Conservation (phyloP, 2,113 vertebrate genomes). For the Dromaius novaehollandiae region DNA sequence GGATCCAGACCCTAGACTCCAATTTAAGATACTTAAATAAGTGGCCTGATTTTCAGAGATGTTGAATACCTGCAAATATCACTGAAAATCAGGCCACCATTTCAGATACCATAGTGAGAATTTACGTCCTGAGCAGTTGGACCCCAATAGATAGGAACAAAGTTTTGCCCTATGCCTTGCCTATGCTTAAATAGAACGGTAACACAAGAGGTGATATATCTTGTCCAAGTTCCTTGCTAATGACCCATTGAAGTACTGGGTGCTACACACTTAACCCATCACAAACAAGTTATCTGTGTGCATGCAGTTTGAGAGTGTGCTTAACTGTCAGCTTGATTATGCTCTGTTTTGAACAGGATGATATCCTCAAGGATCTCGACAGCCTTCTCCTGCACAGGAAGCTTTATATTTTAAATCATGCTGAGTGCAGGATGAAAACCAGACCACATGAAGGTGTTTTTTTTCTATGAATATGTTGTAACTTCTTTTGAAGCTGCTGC, state of each 20-base stretch:
- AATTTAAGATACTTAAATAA: not conserved
- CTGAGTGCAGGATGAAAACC: not conserved
- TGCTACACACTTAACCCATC: not conserved
- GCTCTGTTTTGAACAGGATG: not conserved
- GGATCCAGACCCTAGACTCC: not conserved
- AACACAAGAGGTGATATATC: not conserved
- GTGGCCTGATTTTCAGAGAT: not conserved
- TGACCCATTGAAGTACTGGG: accelerated
- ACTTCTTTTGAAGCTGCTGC: not conserved
- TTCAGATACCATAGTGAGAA: not conserved
- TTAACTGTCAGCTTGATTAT: not conserved
- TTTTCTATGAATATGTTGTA: not conserved
- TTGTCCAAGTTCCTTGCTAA: not conserved
- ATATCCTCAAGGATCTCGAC: not conserved
- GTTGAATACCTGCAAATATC: not conserved
- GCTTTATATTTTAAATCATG: not conserved
- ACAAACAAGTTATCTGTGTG: not conserved
- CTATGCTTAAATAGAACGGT: not conserved
- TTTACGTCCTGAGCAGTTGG: not conserved
- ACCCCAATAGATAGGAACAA: not conserved
- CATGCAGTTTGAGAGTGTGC: not conserved
- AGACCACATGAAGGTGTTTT: not conserved
- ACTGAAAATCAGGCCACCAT: not conserved
- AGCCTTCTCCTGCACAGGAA: not conserved
- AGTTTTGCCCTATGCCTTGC: not conserved